phyloP scores from a whole-genome alignment of 2,113 vertebrate genomes.

The Kryptolebias marmoratus region DNA sequence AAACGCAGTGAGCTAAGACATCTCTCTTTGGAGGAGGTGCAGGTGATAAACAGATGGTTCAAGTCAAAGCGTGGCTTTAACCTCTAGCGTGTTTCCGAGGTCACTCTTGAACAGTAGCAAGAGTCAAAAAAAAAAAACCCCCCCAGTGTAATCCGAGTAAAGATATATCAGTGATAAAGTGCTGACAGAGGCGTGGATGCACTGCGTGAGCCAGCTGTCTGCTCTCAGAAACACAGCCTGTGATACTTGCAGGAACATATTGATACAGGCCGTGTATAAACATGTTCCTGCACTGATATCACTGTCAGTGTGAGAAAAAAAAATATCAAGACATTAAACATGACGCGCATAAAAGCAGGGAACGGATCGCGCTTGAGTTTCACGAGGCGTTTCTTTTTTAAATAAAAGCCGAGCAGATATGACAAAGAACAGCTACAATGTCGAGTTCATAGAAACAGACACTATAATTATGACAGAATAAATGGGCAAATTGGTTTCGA shows the following conservation, averaged over 20 bases:
- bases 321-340: conserved; percentile 1
- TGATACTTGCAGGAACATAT: no score
- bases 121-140: conserved; percentile 10
- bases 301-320: not conserved
- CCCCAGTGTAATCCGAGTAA: conserved; percentile 8
- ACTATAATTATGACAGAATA: conserved; percentile 23
- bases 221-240: conserved; percentile 27
- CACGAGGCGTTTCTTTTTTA: not conserved
- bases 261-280: conserved; percentile 5
- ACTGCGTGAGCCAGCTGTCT: conserved; percentile 27
- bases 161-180: conserved; percentile 27
- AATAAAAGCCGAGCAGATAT: conserved; percentile 14
- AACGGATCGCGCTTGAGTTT: not conserved
- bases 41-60: conserved; percentile 18
- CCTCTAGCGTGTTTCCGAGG: conserved; percentile 13
- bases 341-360: not conserved
- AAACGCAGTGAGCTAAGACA: conserved; percentile 4
- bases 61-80: conserved; percentile 24
- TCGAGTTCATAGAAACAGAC: conserved; percentile 7
- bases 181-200: conserved; percentile 37
- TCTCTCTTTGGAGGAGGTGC: not conserved
- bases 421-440: conserved; percentile 11
- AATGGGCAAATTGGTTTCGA: conserved; percentile 35
- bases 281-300: conserved; percentile 41
- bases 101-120: conserved; percentile 4